Evolutionary conservation across 2,113 vertebrate genomes (phyloP), one percentile per base, ranked within the genome.

Genomic region (Hystrix brachyura): DNA sequence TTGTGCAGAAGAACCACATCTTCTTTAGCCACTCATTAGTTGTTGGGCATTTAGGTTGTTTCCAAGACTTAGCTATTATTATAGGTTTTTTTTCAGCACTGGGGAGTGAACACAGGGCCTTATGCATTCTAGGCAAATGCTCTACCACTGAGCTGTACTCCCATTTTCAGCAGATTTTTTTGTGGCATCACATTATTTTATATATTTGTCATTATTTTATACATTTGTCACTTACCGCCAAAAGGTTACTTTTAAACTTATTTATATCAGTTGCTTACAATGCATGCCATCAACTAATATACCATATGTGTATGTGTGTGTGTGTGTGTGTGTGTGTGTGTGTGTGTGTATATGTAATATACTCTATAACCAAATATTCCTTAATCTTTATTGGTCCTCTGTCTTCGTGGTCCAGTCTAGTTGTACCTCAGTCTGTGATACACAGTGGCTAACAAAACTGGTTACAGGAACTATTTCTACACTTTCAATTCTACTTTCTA

Each of bases 191-290:
- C 23, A 51, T 71, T 17, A 64, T 51, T 87, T 90, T 71, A 91
- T 43, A 34, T 34, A 48, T 17, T 25, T 90, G 29, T 92, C 51
- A 85, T 53, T 97, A 59, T 51, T 87, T 90, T 71, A 91, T 43
- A 34, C 29, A 48, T 17, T 25, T 90, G 29, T 92, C 51, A 85
- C 18, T 69, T 55, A 69, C 7, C 78, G 82, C 57, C 76, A 74
- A 93, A 46, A 67, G 38, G 48, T 48, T 12, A 76, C 48, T 82
- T 88, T 92, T 64, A 94, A 91, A 57, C 14, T 71, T 65, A 74
- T 83, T 62, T 71, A 7, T 27, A 18, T 62, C 38, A 43, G 23
- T 55, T 84, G 13, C 27, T 84, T 87, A 93, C 46, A 90, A 95
- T 92, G 60, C 6, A 84, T 90, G 27, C n/a, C 3, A 59, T 92